These are phyloP conservation scores for Drosophila saltans DNA, from an alignment of 1,140 invertebrate genomes.

Conservation along the genomic window DNA sequence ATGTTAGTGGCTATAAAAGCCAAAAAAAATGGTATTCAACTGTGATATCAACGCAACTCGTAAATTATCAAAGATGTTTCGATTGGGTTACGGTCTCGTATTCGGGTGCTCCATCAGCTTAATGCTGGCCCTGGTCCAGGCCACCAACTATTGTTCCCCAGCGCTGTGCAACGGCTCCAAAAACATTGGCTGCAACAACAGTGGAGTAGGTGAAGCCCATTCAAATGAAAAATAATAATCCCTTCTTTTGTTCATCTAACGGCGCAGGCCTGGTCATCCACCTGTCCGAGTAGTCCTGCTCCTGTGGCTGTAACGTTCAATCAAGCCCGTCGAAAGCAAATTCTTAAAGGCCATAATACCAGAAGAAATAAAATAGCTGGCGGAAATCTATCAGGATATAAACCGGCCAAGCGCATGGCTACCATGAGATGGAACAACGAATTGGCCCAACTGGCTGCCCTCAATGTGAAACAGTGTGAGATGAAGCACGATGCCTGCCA, in stretches of 20 bases:
- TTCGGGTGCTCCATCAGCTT: neutral
- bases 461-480: slow-evolving; percentile 58
- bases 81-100: slow-evolving; percentile 24
- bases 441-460: slow-evolving; percentile 47
- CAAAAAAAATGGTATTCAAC: neutral
- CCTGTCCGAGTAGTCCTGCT: slow-evolving; percentile 48
- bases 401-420: slow-evolving; percentile 54
- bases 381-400: slow-evolving; percentile 28
- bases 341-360: slow-evolving; percentile 45
- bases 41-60: neutral
- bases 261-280: slow-evolving; percentile 28
- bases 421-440: slow-evolving; percentile 62
- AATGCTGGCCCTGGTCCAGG: slow-evolving; percentile 18
- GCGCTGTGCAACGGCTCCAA: slow-evolving; percentile 15
- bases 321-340: neutral
- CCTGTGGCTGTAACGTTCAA: slow-evolving; percentile 17
- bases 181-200: slow-evolving; percentile 59
- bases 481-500: slow-evolving; percentile 63
- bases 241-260: neutral
- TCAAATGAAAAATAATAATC: neutral
- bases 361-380: slow-evolving; percentile 48
- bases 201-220: slow-evolving; percentile 38
- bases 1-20: slow-evolving; percentile 28
- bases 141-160: slow-evolving; percentile 36
- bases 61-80: slow-evolving; percentile 26